phyloP scores from a whole-genome alignment of 2,797 vertebrate genomes.

The Danio aesculapii region DNA sequence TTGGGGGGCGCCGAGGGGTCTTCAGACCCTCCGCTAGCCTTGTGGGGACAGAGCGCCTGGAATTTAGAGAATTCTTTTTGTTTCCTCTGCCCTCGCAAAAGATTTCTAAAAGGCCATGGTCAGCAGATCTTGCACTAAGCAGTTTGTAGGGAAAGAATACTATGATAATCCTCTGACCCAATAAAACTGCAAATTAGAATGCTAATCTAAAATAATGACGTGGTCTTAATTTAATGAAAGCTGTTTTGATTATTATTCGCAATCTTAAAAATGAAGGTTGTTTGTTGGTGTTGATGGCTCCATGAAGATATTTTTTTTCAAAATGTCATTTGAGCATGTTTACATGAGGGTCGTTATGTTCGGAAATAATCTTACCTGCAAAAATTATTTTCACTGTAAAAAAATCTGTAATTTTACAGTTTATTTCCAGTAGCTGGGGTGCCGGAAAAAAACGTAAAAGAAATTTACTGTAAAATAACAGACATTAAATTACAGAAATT shows the following conservation, averaged over 20 bases:
- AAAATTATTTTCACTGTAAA: too few species aligned
- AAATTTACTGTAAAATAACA: too few species aligned
- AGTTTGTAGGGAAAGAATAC: slow-evolving; percentile 27
- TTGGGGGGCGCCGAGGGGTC: slow-evolving; percentile 77
- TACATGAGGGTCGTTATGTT: too few species aligned
- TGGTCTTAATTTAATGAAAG: background rate
- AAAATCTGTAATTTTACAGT: too few species aligned
- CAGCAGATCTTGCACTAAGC: slow-evolving; percentile 37
- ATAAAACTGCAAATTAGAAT: background rate
- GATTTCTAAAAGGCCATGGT: slow-evolving; percentile 38
- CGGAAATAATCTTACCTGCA: too few species aligned
- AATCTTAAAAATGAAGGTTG: background rate
- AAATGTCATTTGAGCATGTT: too few species aligned
- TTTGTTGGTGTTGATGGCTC: background rate
- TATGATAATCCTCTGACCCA: slow-evolving; percentile 5
- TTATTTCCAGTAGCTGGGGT: too few species aligned
- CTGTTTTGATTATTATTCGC: background rate
- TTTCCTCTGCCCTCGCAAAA: slow-evolving; percentile 22
- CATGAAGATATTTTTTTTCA: too few species aligned
- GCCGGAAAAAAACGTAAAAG: too few species aligned
- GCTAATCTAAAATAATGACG: background rate
- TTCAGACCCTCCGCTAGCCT: slow-evolving; percentile 66
- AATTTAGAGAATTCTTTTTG: slow-evolving; percentile 59
- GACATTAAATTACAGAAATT: too few species aligned
- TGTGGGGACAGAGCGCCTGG: slow-evolving; percentile 50